Evolutionary conservation across 2,113 vertebrate species (phyloP).

Genomic region (Anoura caudifer): DNA sequence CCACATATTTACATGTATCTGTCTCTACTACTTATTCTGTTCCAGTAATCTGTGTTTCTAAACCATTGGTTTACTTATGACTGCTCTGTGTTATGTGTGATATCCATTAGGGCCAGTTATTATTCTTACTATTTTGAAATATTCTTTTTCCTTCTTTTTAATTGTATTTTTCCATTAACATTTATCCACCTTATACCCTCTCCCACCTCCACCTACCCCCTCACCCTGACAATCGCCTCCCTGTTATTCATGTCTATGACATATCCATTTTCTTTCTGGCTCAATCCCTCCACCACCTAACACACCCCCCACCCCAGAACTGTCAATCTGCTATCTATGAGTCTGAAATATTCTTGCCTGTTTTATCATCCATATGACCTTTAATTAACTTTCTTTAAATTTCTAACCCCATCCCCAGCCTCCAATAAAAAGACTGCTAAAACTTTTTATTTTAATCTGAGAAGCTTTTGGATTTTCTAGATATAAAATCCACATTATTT

Average conservation of each 20-base stretch:
- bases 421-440: neutral
- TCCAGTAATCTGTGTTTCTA: neutral
- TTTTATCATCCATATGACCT: neutral
- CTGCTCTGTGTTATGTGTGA: neutral
- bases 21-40: neutral
- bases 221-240: too few species aligned
- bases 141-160: too few species aligned
- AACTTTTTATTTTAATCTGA: slow-evolving; percentile 16
- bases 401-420: neutral
- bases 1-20: neutral
- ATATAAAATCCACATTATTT: neutral
- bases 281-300: too few species aligned
- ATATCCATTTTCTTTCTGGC: too few species aligned
- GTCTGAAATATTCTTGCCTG: neutral
- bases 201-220: too few species aligned
- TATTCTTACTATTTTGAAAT: slow-evolving; percentile 21
- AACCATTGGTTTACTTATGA: neutral
- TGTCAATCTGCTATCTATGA: too few species aligned
- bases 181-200: too few species aligned
- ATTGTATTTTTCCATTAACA: too few species aligned
- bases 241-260: too few species aligned
- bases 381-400: slow-evolving; percentile 1
- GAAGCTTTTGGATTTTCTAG: neutral
- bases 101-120: neutral
- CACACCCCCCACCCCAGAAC: too few species aligned